These are phyloP conservation scores for Aphodius sticticus DNA, from an alignment of 2,888 invertebrate species.

Conservation along the genomic window DNA sequence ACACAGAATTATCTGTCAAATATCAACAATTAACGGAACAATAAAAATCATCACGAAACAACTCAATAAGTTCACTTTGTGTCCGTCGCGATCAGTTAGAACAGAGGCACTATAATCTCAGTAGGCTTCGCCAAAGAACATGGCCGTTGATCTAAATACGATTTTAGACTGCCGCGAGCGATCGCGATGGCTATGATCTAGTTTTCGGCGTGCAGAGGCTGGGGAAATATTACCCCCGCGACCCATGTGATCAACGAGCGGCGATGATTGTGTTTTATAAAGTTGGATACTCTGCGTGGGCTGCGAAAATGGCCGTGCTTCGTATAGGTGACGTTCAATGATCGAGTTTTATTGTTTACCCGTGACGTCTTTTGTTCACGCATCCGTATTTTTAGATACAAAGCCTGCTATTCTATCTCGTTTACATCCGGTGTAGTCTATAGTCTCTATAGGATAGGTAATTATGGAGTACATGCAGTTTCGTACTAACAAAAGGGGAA, in stretches of 20 bases:
- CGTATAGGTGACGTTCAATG: background rate
- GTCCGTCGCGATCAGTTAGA: background rate
- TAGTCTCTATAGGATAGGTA: background rate
- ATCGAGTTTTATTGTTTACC: slow-evolving; percentile 14
- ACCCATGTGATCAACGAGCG: background rate
- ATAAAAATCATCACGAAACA: background rate
- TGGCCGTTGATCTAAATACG: slow-evolving; percentile 4
- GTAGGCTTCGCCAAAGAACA: background rate
- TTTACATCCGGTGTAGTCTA: background rate
- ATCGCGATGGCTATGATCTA: background rate
- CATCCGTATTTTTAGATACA: slow-evolving; percentile 18
- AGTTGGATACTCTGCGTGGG: slow-evolving; percentile 20
- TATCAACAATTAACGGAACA: background rate
- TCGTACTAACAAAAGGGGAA: too few relatives aligned
- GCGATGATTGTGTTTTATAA: background rate
- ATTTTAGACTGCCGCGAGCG: background rate
- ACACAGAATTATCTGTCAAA: background rate
- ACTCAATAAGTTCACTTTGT: background rate
- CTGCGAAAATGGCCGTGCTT: background rate
- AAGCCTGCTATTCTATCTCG: background rate
- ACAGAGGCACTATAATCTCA: background rate
- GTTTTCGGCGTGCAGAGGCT: background rate
- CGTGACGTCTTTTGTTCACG: slow-evolving; percentile 22
- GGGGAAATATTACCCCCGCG: background rate
- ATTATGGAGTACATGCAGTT: background rate